phyloP scores from a whole-genome alignment of 2,113 vertebrate genomes.

The Sylvia atricapilla region DNA sequence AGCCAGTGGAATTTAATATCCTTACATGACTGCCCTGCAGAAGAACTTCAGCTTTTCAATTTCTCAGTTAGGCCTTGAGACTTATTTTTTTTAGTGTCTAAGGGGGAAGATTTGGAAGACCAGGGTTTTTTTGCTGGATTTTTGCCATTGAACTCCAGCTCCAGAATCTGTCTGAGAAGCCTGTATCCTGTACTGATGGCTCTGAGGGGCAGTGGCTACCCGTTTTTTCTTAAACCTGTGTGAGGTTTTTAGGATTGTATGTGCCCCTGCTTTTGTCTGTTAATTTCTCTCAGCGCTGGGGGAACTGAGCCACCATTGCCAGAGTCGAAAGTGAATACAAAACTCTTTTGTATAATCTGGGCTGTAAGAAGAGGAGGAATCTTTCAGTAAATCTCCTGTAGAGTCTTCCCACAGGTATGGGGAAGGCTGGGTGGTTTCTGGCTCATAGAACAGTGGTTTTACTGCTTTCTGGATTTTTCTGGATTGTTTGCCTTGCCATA shows the following conservation, averaged over 20 bases:
- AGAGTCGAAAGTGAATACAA: neutral
- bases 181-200: neutral
- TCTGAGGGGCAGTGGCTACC: neutral
- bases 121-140: neutral
- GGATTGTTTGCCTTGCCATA: neutral
- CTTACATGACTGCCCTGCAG: neutral
- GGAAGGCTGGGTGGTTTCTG: neutral
- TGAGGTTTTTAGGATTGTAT: neutral
- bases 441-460: neutral
- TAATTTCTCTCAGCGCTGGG: neutral
- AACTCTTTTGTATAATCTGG: neutral
- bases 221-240: neutral
- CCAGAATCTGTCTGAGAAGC: neutral
- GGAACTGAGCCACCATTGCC: conserved; percentile 6
- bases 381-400: neutral
- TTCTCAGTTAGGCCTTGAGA: neutral
- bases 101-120: neutral
- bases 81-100: neutral
- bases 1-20: neutral
- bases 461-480: neutral
- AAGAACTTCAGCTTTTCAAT: neutral
- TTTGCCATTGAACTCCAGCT: neutral
- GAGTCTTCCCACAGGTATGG: neutral
- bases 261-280: neutral
- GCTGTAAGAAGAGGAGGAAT: neutral